Conservation (phyloP, 2,113 vertebrate species). For the Ardeotis arabs region DNA sequence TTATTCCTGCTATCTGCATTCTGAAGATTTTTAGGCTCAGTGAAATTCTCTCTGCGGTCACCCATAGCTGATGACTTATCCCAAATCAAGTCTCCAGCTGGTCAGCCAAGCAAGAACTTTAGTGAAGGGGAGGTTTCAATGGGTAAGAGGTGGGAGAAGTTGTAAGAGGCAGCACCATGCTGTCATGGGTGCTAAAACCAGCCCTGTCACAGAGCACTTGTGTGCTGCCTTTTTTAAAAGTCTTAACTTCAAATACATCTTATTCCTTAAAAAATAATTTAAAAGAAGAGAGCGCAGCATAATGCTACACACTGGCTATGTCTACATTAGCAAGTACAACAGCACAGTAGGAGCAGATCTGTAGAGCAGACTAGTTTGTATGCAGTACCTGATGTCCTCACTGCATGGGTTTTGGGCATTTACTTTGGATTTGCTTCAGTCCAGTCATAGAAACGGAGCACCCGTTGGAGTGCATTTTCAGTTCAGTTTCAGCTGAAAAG, state of each 20-base stretch:
- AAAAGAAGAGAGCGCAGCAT: not conserved
- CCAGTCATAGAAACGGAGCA: accelerated
- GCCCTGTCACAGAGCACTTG: not conserved
- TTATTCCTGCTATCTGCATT: not conserved
- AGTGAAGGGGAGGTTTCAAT: not conserved
- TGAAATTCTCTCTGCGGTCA: not conserved
- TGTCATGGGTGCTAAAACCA: not conserved
- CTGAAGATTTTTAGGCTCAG: not conserved
- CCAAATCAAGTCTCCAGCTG: not conserved
- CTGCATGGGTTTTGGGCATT: not conserved
- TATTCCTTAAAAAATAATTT: not conserved
- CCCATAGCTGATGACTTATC: not conserved
- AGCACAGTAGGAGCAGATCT: not conserved
- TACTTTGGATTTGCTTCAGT: not conserved
- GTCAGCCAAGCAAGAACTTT: not conserved
- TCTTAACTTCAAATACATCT: not conserved
- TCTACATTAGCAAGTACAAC: not conserved
- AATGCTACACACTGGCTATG: not conserved
- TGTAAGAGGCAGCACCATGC: not conserved
- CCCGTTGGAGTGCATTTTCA: not conserved
- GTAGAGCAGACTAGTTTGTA: not conserved
- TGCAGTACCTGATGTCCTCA: not conserved
- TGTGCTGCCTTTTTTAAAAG: not conserved
- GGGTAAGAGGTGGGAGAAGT: not conserved
- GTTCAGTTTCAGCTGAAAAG: not conserved